A percentile compares a stretch with the other conserved stretches of the same genome.
Evolutionary conservation across 2,113 vertebrate species (phyloP).

Genomic region (Sakesphorus luctuosus): DNA sequence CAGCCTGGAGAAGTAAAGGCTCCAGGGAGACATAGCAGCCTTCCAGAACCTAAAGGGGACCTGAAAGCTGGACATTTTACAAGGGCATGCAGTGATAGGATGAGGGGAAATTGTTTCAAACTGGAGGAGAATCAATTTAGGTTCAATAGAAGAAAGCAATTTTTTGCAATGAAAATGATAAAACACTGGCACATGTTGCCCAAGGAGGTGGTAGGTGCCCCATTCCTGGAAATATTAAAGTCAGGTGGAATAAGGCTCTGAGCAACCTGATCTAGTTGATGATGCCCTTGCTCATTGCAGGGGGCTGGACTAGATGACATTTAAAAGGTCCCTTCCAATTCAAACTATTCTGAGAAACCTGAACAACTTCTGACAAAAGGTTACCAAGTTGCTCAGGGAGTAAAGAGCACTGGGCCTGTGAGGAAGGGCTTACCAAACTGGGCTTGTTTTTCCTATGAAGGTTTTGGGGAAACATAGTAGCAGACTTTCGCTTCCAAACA

Average conservation of each 20-base stretch:
- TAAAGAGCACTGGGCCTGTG: background rate
- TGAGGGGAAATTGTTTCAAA: background rate
- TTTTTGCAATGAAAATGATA: background rate
- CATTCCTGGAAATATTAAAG: background rate
- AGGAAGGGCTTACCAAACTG: background rate
- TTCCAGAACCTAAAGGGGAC: background rate
- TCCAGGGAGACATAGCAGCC: background rate
- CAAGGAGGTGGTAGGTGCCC: background rate
- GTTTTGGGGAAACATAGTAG: background rate
- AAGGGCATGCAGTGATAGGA: fast-evolving
- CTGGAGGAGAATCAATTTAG: background rate
- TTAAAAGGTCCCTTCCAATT: background rate
- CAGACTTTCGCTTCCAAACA: background rate
- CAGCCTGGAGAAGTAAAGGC: background rate
- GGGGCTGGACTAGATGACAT: background rate
- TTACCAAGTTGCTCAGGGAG: background rate
- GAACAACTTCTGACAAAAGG: background rate
- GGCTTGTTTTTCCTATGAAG: background rate
- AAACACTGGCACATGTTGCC: background rate
- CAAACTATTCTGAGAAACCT: background rate
- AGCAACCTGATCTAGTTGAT: background rate
- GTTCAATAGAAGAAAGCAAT: background rate
- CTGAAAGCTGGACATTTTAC: background rate
- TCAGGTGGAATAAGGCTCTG: background rate
- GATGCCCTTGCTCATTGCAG: background rate